These are phyloP conservation scores for Phodopus roborovskii DNA, from an alignment of 2,113 vertebrate genomes.

Conservation along the genomic window DNA sequence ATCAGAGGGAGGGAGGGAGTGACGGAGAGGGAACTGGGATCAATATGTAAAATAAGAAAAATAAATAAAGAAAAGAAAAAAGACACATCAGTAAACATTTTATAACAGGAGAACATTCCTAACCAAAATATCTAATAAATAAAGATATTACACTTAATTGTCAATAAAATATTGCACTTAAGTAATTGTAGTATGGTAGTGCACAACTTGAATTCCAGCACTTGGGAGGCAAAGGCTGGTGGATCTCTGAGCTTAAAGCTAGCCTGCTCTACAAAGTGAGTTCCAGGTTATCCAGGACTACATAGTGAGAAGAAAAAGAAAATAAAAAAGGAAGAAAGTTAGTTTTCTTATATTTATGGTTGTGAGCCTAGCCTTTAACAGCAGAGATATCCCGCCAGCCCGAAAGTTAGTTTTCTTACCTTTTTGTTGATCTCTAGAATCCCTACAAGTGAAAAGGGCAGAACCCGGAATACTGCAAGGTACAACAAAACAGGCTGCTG, in stretches of 20 bases:
- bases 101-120: not conserved
- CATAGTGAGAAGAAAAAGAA: not conserved
- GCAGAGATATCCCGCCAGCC: no score
- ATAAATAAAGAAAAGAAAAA: not conserved
- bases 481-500: slow-evolving; percentile 90
- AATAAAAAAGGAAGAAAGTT: slow-evolving; percentile 23
- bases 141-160: slow-evolving; percentile 35
- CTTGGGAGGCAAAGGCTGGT: not conserved
- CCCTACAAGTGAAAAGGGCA: slow-evolving; percentile 93
- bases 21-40: no score
- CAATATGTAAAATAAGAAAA: no score
- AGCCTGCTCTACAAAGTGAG: not conserved
- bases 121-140: slow-evolving; percentile 44
- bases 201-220: not conserved
- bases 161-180: slow-evolving; percentile 30
- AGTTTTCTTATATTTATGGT: slow-evolving; percentile 84
- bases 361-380: no score
- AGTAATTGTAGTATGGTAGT: not conserved
- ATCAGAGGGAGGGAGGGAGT: not conserved
- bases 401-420: slow-evolving; percentile 84
- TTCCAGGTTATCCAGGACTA: not conserved
- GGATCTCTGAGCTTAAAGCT: not conserved
- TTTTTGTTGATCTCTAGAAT: slow-evolving; percentile 95
- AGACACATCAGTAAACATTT: slow-evolving; percentile 21
- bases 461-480: slow-evolving; percentile 93